Evolutionary conservation across 2,113 vertebrate species (phyloP), one percentile per base, ranked within the genome.

Genomic region (Nesoenas mayeri): DNA sequence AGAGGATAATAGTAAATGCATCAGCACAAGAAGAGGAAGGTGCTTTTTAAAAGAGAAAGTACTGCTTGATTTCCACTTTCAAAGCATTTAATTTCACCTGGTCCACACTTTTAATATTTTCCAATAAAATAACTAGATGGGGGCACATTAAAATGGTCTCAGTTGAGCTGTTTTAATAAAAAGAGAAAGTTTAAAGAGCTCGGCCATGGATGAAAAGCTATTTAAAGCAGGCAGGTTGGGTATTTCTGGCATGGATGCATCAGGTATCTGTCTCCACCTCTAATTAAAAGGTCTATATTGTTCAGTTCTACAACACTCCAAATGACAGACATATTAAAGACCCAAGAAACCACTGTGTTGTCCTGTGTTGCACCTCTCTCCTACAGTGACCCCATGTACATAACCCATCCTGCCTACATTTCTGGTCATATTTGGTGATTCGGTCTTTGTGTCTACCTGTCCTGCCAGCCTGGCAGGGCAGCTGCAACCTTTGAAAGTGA

Each of bases 91-190:
- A 96, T 96, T 96, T 95, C 75, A 96, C 88, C 91, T 96, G 91
- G 81, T 62, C 85, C 88, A 77, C 93, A 95, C 83, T 96, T 94
- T 89, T 97, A 92, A 95, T 96, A 96, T 94, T 93, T 96, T 92
- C 89, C 95, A 96, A 95, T 95, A 96, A 97, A 96, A 94, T 93
- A 81, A 92, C 96, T 96, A 95, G 94, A 95, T 96, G 86, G 79
- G 91, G 95, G 89, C 92, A 94, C 91, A 96, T 95, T 95, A 93
- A 95, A 95, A 96, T 92, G 80, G 95, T 97, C 93, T 96, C 96
- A 97, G 94, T 89, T 96, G 96, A 97, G 88, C 95, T 96, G 93
- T 95, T 97, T 96, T 96, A 96, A 96, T 97, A 97, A 97, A 97
- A 97, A 87, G 79, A 93, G 83, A 96, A 94, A 95, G 95, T 96